phyloP scores from a whole-genome alignment of 2,113 vertebrate species.

The Gasterosteus aculeatus region DNA sequence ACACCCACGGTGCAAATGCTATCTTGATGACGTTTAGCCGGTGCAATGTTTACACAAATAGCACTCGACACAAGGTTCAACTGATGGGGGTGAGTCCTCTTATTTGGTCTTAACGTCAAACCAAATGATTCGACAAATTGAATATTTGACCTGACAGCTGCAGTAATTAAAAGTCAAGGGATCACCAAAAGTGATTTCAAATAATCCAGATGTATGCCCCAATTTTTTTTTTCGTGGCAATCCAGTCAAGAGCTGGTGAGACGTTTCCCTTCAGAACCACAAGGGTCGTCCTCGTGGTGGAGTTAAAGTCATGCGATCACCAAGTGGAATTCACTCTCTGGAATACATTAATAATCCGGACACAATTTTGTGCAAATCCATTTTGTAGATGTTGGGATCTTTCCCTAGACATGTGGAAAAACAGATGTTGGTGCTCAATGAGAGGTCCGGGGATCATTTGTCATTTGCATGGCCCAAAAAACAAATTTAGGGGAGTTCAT shows the following conservation, averaged over 20 bases:
- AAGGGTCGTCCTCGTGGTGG: background rate
- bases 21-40: background rate
- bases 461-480: background rate
- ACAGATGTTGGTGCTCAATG: background rate
- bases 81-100: background rate
- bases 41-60: background rate
- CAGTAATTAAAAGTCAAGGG: background rate
- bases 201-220: background rate
- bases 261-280: background rate
- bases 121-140: background rate
- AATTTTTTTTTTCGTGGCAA: background rate
- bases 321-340: background rate
- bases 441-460: background rate
- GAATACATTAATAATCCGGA: background rate
- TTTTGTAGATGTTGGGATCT: background rate
- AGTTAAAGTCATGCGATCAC: background rate
- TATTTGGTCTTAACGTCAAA: background rate
- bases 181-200: background rate
- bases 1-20: background rate
- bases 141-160: background rate
- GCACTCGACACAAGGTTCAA: background rate
- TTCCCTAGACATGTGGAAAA: background rate
- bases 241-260: background rate
- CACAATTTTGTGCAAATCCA: background rate
- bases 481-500: background rate